Evolutionary conservation across 2,797 vertebrate genomes (phyloP).

Genomic region (Poecilia picta): DNA sequence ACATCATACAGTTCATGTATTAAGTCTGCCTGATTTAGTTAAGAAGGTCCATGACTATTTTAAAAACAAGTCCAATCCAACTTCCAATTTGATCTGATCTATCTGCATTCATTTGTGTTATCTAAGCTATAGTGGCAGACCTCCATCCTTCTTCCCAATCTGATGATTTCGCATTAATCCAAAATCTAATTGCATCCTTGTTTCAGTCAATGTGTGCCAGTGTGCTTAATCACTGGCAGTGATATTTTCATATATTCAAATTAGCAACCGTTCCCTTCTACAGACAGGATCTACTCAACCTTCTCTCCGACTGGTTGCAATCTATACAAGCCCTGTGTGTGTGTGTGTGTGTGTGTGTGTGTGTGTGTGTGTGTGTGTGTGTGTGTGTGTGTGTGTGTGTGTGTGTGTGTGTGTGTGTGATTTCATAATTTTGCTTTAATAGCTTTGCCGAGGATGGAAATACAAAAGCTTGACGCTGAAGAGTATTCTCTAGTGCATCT

Average conservation of each 20-base stretch:
- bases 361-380: too few species aligned
- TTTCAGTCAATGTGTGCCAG: background rate
- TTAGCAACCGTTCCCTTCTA: background rate
- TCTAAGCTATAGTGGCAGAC: background rate
- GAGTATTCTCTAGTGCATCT: background rate
- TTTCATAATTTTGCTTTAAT: background rate
- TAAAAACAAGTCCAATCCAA: background rate
- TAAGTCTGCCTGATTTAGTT: background rate
- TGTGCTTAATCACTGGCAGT: background rate
- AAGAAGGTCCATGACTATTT: background rate
- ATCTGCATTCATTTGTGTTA: background rate
- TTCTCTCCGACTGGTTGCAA: background rate
- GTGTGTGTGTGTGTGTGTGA: background rate
- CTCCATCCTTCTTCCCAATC: background rate
- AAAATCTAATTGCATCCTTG: background rate
- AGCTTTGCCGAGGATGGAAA: background rate
- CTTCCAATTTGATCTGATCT: background rate
- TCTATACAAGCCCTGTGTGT: too few species aligned
- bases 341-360: too few species aligned
- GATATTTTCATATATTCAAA: background rate
- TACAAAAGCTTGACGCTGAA: background rate
- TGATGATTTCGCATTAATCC: background rate
- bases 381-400: too few species aligned
- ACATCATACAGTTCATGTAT: background rate
- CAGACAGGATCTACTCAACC: background rate